phyloP scores from a whole-genome alignment of 2,888 invertebrate species.

The Andricus curvator region DNA sequence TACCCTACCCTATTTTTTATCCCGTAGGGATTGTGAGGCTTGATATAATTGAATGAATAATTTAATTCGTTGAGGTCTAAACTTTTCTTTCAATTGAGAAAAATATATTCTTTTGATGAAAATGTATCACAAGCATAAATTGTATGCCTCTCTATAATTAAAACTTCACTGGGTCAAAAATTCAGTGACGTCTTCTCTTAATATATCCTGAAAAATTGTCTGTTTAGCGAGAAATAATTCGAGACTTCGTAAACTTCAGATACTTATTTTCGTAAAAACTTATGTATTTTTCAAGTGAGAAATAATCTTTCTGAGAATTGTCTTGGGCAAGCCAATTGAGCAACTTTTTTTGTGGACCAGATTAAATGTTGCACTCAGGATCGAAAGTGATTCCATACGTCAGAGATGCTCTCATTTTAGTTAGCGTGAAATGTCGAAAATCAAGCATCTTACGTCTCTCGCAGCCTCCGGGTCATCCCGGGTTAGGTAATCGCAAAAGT shows the following conservation, averaged over 20 bases:
- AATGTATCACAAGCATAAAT: background rate
- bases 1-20: no score
- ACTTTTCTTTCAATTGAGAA: no score
- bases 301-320: background rate
- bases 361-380: constrained; percentile 12
- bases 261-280: background rate
- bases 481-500: constrained; percentile 41
- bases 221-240: background rate
- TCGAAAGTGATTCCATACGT: constrained; percentile 20
- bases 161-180: background rate
- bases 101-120: no score
- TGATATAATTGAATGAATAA: no score
- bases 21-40: no score
- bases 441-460: constrained; percentile 16
- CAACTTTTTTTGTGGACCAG: constrained; percentile 23
- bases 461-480: constrained; percentile 5
- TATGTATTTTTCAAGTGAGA: background rate
- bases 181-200: background rate
- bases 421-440: constrained; percentile 39
- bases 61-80: no score
- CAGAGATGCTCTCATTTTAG: constrained; percentile 30
- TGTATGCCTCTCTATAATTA: background rate
- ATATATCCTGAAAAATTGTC: background rate
- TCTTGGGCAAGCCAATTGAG: background rate
- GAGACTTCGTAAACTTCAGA: background rate